Base-by-base conservation (phyloP, 2,888 invertebrate genomes). In the Athripsodes cinereus region DNA sequence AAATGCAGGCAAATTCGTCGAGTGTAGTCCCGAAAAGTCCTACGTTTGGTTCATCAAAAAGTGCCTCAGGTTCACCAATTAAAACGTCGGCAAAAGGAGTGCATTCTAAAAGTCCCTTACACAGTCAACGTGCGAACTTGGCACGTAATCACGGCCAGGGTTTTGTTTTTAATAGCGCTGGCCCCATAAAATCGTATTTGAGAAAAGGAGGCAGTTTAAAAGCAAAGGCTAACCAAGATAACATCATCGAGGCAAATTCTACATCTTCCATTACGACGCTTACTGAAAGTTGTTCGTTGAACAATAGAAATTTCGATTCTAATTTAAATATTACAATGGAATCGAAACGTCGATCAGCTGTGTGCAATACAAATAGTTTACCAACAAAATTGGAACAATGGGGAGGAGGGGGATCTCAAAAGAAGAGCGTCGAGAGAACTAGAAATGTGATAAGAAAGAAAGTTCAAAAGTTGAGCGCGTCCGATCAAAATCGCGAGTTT, bases 51-150 rank as follows among this genome's bases (percentile, higher is more conserved):
- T 78, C 78, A 62, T 75, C 74, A 0, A 69, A 78, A 46, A 53
- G 34, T 22, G 22, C 53, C n/a, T 46, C 35, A 31, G 22, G 31
- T 18, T 48, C 57, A 6, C 46, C 57, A 2, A 49, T 54, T 22
- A 61, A 58, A 26, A 48, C 54, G 10, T 31, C 52, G 5, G 22
- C 51, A 3, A 61, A 61, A 56, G 52, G 47, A 22, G 55, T 55
- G 31, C 48, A 49, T 53, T 44, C 57, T 6, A 64, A 78, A 56
- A 75, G 66, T 60, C 75, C 75, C 64, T 74, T 78, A 65, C 75
- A 77, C 65, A 74, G 75, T 1, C 78, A 76, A 63, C 67, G 79
- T 1, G 76, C 78, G 8, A 78, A 79, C 58, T 65, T 79, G 10
- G 77, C 78, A 0, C 67, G 77, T 1, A 76, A 76, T 0, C 57